Base-by-base conservation (phyloP, 2,888 invertebrate species). In the Trissoscelio sp. region DNA sequence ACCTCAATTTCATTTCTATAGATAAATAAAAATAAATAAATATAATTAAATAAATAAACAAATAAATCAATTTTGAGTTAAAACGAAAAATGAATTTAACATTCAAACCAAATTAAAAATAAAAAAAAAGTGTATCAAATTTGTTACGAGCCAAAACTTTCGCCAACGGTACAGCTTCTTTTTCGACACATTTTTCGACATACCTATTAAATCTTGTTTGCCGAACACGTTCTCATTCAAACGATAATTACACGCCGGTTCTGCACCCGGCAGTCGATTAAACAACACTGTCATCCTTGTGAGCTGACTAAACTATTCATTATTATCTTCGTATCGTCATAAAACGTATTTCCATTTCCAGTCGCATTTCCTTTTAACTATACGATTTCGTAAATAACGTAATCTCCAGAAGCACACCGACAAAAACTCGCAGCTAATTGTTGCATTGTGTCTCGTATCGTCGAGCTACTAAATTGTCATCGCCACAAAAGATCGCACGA, bases 131-230 rank as follows among this genome's bases (percentile, higher is more conserved):
- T n/a, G n/a, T n/a, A n/a, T n/a, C n/a, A n/a, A n/a, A n/a, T n/a
- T n/a, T n/a, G n/a, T n/a, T n/a, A n/a, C n/a, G n/a, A n/a, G n/a
- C n/a, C n/a, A 44, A 48, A 22, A 58, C 72, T 60, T 60, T 72
- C 72, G 51, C 39, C 60, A 73, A 73, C 72, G 72, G 72, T 73
- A 42, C 48, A 28, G 4, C 28, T 28, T 51, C 48, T 53, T 60
- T 62, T 62, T 72, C 31, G 42, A 14, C 28, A 62, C 31, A 53
- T 58, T 58, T 70, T 58, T 46, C 31, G 22, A 22, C 12, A 20
- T 18, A 5, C 7, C 22, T 16, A 51, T 14, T 39, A 42, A 44
- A 57, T 57, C 44, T 39, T 3, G 34, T 57, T 2, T 22, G 18
- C 28, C 5, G 44, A 69, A 46, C 34, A 14, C 12, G 51, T 28